Base-by-base conservation (phyloP, 2,888 invertebrate species). In the Tipula lateralis region DNA sequence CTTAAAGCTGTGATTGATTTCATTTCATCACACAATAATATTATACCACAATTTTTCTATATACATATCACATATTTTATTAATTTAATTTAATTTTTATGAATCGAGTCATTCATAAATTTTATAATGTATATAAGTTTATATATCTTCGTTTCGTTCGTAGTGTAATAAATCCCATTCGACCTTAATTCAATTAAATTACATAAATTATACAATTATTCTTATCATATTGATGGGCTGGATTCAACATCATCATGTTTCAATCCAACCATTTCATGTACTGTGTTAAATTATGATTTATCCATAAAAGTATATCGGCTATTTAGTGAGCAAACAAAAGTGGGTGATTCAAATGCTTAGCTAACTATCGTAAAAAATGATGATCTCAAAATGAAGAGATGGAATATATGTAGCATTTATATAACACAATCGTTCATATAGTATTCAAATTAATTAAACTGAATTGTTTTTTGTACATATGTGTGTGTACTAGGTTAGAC, bases 181-280 rank as follows among this genome's bases (percentile, higher is more conserved):
- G 82, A n/a, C 82, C 82, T 82, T 82, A 82, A 82, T 82, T 82
- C 82, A 82, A 82, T 82, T 82, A 82, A 82, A 82, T 66, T 7
- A 66, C 16, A 50, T 50, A 16, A 50, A 50, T 50, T 50, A 50
- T 16, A n/a, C n/a, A n/a, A n/a, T n/a, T n/a, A 16, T 16, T 2
- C 19, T 24, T 24, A 66, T 24, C 66, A 66, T 24, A 66, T 66
- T 66, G 9, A 24, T 66, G 24, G 24, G 9, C 66, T 24, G 24
- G 12, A 66, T 24, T 66, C 24, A 66, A 12, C 66, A 24, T 66
- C n/a, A 66, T 66, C 12, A 24, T 12, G 7, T 66, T 66, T n/a
- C 16, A 66, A 66, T 24, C 9, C n/a, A 12, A 24, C 19, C 24
- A 2, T 66, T 24, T 3, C 66, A 66, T 19, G 2, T 2, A 66